Evolutionary conservation across 1,140 invertebrate genomes (phyloP).

Genomic region (Bombus vancouverensis): DNA sequence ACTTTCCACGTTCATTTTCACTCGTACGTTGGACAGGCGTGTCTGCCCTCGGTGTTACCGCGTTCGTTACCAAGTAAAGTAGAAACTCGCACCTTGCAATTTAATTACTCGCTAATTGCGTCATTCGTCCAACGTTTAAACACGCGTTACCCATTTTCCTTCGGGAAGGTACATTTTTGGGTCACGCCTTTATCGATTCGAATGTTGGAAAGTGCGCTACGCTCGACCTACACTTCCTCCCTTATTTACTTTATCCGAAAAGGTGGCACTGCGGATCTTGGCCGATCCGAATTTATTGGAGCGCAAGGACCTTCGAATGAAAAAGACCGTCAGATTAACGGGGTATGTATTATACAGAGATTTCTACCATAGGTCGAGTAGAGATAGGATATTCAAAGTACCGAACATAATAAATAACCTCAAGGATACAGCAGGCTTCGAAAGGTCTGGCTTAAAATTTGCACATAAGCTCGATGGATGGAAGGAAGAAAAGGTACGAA

Average conservation of each 20-base stretch:
- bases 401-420: background rate
- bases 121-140: background rate
- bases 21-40: background rate
- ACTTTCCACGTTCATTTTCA: background rate
- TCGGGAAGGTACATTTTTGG: conserved; percentile 28
- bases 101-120: conserved; percentile 22
- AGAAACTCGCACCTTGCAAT: background rate
- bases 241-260: conserved; percentile 14
- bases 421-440: background rate
- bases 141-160: conserved; percentile 15
- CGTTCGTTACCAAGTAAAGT: background rate
- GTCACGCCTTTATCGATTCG: conserved; percentile 41
- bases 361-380: background rate
- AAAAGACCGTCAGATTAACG: background rate
- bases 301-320: background rate
- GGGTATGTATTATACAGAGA: background rate
- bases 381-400: background rate
- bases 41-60: background rate
- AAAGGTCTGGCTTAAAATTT: background rate
- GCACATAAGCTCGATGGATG: rapidly evolving
- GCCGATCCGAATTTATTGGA: conserved; percentile 25
- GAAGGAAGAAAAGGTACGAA: background rate
- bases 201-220: background rate
- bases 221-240: conserved; percentile 23
- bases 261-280: conserved; percentile 7